Evolutionary conservation across 2,113 vertebrate genomes (phyloP).

Genomic region (Oostethus manadensis): DNA sequence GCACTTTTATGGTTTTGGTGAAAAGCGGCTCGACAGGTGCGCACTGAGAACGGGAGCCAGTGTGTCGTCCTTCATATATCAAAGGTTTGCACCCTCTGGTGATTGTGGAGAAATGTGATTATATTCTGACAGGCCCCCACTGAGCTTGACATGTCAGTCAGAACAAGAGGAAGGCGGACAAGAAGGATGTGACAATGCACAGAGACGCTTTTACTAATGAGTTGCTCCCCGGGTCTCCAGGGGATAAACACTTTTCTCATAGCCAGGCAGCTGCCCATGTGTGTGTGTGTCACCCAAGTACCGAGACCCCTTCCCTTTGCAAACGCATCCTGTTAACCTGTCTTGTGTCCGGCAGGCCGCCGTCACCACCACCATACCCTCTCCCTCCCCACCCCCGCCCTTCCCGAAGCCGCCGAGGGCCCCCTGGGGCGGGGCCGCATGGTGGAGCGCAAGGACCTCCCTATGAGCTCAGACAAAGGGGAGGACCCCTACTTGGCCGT

Average conservation of each 20-base stretch:
- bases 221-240: slow-evolving; percentile 30
- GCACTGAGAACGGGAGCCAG: slow-evolving; percentile 27
- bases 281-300: slow-evolving; percentile 13
- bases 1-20: background rate
- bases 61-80: slow-evolving; percentile 46
- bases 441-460: slow-evolving; percentile 85
- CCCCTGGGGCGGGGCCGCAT: slow-evolving; percentile 85
- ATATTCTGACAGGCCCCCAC: slow-evolving; percentile 41
- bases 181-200: slow-evolving; percentile 20
- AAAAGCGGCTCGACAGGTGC: slow-evolving; percentile 32
- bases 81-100: slow-evolving; percentile 45
- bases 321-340: slow-evolving; percentile 55
- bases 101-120: slow-evolving; percentile 35
- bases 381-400: slow-evolving; percentile 84
- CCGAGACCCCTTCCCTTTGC: slow-evolving; percentile 24
- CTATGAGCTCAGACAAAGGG: slow-evolving; percentile 85
- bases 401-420: slow-evolving; percentile 74
- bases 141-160: slow-evolving; percentile 50
- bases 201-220: slow-evolving; percentile 56
- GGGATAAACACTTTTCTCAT: slow-evolving; percentile 29
- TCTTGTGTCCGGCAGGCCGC: slow-evolving; percentile 86
- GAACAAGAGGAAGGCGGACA: slow-evolving; percentile 22
- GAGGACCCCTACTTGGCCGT: slow-evolving; percentile 92
- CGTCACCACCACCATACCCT: slow-evolving; percentile 78
- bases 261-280: slow-evolving; percentile 32